phyloP scores from a whole-genome alignment of 2,113 vertebrate species.

The Dasypus novemcinctus region DNA sequence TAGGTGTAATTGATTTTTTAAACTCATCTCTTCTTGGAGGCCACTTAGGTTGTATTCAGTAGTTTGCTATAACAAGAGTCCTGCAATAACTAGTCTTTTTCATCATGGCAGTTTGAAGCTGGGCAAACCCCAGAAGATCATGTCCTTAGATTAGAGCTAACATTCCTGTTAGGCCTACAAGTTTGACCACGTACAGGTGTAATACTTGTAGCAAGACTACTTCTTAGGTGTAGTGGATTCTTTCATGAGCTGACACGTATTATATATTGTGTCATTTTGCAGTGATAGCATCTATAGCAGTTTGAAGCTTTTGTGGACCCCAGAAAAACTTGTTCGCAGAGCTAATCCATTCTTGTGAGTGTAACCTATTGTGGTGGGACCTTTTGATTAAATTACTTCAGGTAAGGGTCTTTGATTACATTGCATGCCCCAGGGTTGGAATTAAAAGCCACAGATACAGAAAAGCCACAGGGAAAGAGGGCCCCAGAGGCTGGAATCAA shows the following conservation, averaged over 20 bases:
- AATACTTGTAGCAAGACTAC: neutral
- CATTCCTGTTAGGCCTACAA: neutral
- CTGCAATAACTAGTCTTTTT: neutral
- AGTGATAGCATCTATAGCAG: too few relatives aligned
- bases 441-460: too few relatives aligned
- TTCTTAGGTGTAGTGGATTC: neutral
- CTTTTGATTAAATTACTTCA: too few relatives aligned
- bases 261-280: neutral
- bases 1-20: neutral
- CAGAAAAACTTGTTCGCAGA: too few relatives aligned
- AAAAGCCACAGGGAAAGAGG: too few relatives aligned
- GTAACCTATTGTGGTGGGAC: too few relatives aligned
- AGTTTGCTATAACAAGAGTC: neutral
- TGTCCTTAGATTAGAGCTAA: neutral
- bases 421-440: too few relatives aligned
- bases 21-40: neutral
- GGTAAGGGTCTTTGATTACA: too few relatives aligned
- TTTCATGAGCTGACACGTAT: neutral
- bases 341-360: too few relatives aligned
- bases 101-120: neutral
- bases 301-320: too few relatives aligned
- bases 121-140: neutral
- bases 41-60: neutral
- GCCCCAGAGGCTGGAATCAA: too few relatives aligned
- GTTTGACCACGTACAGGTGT: neutral